Evolutionary conservation across 2,113 vertebrate genomes (phyloP).

Genomic region (Phaethon lepturus): DNA sequence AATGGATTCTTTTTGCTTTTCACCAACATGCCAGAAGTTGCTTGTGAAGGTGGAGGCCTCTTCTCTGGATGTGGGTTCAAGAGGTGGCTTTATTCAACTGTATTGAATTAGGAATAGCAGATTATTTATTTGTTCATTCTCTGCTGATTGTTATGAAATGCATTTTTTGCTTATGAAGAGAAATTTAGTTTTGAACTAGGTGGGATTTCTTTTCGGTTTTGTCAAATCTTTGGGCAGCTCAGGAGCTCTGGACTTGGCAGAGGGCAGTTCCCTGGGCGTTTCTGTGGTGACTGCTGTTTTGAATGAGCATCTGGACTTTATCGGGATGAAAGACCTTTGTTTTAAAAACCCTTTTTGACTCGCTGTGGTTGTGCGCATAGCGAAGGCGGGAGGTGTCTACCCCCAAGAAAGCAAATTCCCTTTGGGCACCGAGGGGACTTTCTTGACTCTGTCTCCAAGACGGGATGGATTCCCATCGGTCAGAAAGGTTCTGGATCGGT

Average conservation of each 20-base stretch:
- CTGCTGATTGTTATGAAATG: background rate
- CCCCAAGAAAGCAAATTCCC: background rate
- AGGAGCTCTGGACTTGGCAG: background rate
- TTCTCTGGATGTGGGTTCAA: background rate
- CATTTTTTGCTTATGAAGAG: background rate
- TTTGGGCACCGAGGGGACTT: background rate
- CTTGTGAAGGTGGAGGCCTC: background rate
- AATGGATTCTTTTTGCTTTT: background rate
- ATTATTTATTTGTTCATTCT: background rate
- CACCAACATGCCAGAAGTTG: rapidly evolving
- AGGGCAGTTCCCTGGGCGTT: background rate
- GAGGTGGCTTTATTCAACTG: background rate
- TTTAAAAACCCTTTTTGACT: background rate
- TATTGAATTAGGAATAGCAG: background rate
- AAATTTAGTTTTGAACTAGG: background rate
- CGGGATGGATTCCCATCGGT: rapidly evolving
- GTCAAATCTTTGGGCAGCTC: background rate
- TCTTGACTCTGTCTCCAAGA: background rate
- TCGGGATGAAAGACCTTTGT: background rate
- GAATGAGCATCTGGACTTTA: background rate
- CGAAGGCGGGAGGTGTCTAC: background rate
- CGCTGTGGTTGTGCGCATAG: background rate
- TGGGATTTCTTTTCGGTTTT: background rate
- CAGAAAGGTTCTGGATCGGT: background rate
- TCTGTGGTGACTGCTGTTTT: background rate